Base-by-base conservation (phyloP, 2,888 invertebrate genomes). In the Agrilus cyanescens region DNA sequence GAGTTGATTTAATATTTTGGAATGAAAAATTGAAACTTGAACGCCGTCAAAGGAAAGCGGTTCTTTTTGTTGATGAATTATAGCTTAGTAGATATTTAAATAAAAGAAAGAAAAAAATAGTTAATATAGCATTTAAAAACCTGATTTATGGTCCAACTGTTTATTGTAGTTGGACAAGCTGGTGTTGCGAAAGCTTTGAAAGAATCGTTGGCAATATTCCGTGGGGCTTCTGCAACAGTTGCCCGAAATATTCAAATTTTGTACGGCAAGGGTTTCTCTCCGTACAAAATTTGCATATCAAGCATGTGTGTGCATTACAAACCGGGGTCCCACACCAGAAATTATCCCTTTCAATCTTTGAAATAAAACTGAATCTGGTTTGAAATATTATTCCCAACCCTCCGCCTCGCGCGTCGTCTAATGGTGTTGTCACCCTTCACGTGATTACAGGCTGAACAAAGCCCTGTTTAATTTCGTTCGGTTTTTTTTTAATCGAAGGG, bases 241-340 rank as follows among this genome's bases (percentile, higher is more conserved):
- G 25, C 25, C 50, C 51, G 47, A 53, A 51, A 53, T 52, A 53
- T 53, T 53, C 47, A 53, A 53, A 53, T 53, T 53, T 46, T 37
- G 40, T 46, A 42, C 44, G 45, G 41, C 48, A 50, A 50, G 53
- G 53, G 50, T 52, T 48, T 46, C 45, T 38, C 45, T 43, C 46
- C 40, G 42, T 44, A 39, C 40, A 38, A 46, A 50, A 53, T 53
- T 53, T 53, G 53, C 53, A 53, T 53, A 53, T 50, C 48, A 45
- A 46, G 47, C 53, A 53, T 53, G 52, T 53, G 53, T 47, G 53
- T 48, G 44, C 38, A 43, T 45, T 40, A 25, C 25, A 32, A 43
- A 46, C 39, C 43, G 41, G 37, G 37, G 37, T 44, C 44, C 46
- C 32, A 45, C 38, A 45, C 47, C 47, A 50, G 46, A 50, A 50